Base-by-base conservation (phyloP, 2,888 invertebrate genomes). In the Biston stratarius region DNA sequence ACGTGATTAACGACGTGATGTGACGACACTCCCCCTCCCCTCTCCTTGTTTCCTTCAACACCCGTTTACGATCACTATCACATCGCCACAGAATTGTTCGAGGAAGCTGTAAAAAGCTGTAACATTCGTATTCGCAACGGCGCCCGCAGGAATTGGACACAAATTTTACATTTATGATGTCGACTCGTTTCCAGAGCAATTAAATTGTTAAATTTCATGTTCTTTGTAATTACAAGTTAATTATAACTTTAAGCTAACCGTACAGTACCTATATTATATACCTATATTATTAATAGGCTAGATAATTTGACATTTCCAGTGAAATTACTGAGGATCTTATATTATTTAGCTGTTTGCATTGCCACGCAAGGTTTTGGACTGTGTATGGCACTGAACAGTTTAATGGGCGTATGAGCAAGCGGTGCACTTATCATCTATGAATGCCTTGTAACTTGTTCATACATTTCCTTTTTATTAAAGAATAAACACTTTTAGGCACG, bases 1-100 rank as follows among this genome's bases (percentile, higher is more conserved):
- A 75, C 77, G 82, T 91, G 90, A 92, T 91, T 89, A 87, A 92
- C 86, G 91, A 89, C 44, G 51, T 40, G 59, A 72, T 80, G 79
- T 79, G 80, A 78, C 84, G 86, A 82, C 78, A 78, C 83, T 81
- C 34, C 61, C 62, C 58, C 48, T 47, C 63, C 59, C 55, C 40
- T 10, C 33, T 42, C 52, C 36, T 48, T 38, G 12, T 52, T 14
- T 51, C 51, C 40, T 12, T 2, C 47, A 47, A 61, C 61, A 40
- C 52, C 44, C 52, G 42, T 69, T 69, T 70, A 70, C 57, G 69
- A 69, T 63, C 24, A 24, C 24, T 24, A 24, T 24, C 24, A 24
- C 24, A 24, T 24, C 65, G 33, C 52, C 33, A 10, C 24, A 36
- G 56, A 65, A 66, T 62, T 52, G 65, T 69, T 70, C 69, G 45